phyloP scores from a whole-genome alignment of 2,888 invertebrate species.

The Stratiomys singularior region DNA sequence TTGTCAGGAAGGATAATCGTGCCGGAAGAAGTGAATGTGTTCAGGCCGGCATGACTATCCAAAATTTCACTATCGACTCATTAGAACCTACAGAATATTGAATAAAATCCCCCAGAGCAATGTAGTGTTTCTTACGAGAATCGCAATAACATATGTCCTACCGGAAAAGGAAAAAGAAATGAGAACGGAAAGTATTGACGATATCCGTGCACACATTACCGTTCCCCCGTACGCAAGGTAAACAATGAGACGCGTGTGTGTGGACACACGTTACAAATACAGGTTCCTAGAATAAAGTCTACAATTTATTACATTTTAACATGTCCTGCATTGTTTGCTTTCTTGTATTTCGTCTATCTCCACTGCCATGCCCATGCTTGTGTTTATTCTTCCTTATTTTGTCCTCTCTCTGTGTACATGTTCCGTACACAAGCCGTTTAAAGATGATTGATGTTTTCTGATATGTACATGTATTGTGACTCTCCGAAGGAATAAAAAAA shows the following conservation, averaged over 20 bases:
- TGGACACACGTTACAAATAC: conserved; percentile 17
- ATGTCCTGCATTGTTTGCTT: background rate
- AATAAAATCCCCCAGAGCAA: too few relatives aligned
- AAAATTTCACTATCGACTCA: too few relatives aligned
- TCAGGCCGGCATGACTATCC: too few relatives aligned
- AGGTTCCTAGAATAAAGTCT: conserved; percentile 4
- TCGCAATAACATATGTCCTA: too few relatives aligned
- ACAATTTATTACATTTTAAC: conserved; percentile 24
- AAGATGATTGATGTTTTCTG: conserved; percentile 55
- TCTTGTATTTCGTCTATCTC: background rate
- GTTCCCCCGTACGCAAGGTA: background rate
- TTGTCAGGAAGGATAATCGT: too few relatives aligned
- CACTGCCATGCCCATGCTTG: background rate
- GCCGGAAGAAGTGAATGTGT: too few relatives aligned
- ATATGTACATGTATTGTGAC: conserved; percentile 12
- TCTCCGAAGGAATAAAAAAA: too few relatives aligned
- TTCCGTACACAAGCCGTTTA: conserved; percentile 56
- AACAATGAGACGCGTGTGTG: background rate
- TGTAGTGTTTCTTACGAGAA: too few relatives aligned
- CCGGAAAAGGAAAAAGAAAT: too few relatives aligned
- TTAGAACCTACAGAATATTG: too few relatives aligned
- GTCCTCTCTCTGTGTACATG: conserved; percentile 45
- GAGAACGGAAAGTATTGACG: too few relatives aligned
- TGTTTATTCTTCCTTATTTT: conserved; percentile 15
- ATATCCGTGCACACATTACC: background rate